Evolutionary conservation across 2,888 invertebrate genomes (phyloP).

Genomic region (Luperina nickerlii): DNA sequence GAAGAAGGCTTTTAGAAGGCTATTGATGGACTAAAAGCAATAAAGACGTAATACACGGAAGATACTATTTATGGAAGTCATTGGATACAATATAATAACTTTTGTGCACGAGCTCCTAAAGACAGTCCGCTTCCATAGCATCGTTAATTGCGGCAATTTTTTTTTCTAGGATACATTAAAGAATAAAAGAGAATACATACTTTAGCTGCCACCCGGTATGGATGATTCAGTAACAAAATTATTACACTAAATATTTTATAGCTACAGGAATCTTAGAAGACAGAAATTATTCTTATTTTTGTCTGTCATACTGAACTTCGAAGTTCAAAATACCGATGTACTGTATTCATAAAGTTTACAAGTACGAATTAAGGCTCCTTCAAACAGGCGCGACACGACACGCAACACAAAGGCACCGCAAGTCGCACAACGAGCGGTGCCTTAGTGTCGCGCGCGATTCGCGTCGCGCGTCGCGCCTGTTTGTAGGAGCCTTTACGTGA

Average conservation of each 20-base stretch:
- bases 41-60: constrained; percentile 47
- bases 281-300: constrained; percentile 29
- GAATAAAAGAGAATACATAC: no score
- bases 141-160: background rate
- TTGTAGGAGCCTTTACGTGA: no score
- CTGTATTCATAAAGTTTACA: no score
- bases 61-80: constrained; percentile 20
- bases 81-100: constrained; percentile 26
- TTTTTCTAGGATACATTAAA: background rate
- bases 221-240: constrained; percentile 1
- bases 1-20: background rate
- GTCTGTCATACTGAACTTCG: no score
- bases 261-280: constrained; percentile 6
- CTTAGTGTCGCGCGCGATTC: no score
- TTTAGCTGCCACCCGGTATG: background rate
- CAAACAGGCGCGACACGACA: no score
- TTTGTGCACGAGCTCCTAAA: constrained; percentile 20
- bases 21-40: constrained; percentile 29
- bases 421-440: no score
- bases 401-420: no score
- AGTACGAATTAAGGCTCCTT: no score
- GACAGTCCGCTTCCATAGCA: background rate
- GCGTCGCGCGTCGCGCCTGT: no score
- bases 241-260: constrained; percentile 30
- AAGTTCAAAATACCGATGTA: no score